These are phyloP conservation scores for Coptotermes formosanus DNA, from an alignment of 1,140 invertebrate genomes.

Conservation along the genomic window DNA sequence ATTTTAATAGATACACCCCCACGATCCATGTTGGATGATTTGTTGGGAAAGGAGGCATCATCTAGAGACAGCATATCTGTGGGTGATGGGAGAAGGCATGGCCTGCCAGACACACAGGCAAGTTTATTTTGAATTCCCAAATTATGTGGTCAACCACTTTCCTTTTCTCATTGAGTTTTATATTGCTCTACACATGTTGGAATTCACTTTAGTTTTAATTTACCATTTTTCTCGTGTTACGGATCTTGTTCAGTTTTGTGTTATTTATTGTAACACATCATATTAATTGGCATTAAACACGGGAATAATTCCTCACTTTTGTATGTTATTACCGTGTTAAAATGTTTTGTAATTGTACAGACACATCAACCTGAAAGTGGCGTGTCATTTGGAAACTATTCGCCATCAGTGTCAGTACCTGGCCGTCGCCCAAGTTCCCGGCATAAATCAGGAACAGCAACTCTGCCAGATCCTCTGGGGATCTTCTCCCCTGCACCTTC, in stretches of 20 bases:
- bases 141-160: too few species aligned
- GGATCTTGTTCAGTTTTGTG: too few species aligned
- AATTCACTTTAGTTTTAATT: too few species aligned
- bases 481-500: not conserved
- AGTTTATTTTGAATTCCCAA: not conserved
- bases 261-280: too few species aligned
- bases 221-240: too few species aligned
- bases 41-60: not conserved
- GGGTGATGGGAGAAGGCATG: not conserved
- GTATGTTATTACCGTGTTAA: too few species aligned
- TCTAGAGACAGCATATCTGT: not conserved
- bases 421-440: not conserved
- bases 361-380: not conserved
- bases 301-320: too few species aligned
- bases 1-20: not conserved
- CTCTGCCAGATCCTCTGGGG: not conserved
- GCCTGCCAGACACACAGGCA: not conserved
- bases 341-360: not conserved
- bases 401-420: not conserved
- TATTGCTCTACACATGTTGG: too few species aligned
- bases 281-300: too few species aligned
- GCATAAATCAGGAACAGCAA: not conserved
- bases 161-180: too few species aligned
- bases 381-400: conserved; percentile 22
- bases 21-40: not conserved